These are phyloP conservation scores for Ostrea edulis DNA, from an alignment of 1,140 invertebrate genomes.

Conservation along the genomic window DNA sequence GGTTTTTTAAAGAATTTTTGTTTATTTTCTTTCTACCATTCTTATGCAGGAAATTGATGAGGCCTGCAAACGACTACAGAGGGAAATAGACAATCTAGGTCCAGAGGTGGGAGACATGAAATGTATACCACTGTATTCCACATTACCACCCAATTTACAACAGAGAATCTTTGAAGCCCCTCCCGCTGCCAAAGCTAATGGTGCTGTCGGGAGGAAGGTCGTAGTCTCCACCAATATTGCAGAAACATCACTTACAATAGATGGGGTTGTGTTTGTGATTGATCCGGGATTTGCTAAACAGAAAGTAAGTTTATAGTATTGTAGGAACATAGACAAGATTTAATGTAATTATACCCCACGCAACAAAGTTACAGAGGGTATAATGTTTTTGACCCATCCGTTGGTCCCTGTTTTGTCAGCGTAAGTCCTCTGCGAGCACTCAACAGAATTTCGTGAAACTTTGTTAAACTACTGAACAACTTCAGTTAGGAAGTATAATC, in stretches of 20 bases:
- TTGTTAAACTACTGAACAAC: no score
- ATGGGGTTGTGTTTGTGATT: slow-evolving; percentile 99
- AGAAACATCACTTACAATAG: slow-evolving; percentile 99
- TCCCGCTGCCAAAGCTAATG: slow-evolving; percentile 92
- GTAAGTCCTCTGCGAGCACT: no score
- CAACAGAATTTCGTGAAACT: no score
- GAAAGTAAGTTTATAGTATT: slow-evolving; percentile 84
- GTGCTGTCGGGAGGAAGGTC: slow-evolving; percentile 95
- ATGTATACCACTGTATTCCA: slow-evolving; percentile 99
- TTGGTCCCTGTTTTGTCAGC: no score
- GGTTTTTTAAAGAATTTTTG: no score
- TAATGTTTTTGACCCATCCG: no score
- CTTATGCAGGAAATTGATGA: slow-evolving; percentile 95
- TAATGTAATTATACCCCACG: no score
- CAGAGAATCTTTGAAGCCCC: slow-evolving; percentile 98
- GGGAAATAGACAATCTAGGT: slow-evolving; percentile 97
- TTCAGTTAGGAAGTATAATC: no score
- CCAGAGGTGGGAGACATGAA: slow-evolving; percentile 98
- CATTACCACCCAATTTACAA: slow-evolving; percentile 97
- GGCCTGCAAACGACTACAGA: slow-evolving; percentile 98
- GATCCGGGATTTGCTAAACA: slow-evolving; percentile 99
- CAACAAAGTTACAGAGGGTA: no score
- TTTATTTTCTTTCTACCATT: not conserved
- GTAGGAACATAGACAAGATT: no score
- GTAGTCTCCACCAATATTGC: slow-evolving; percentile 99